Evolutionary conservation across 2,888 invertebrate species (phyloP), one percentile per base, ranked within the genome.

Genomic region (Elgonia sp.): DNA sequence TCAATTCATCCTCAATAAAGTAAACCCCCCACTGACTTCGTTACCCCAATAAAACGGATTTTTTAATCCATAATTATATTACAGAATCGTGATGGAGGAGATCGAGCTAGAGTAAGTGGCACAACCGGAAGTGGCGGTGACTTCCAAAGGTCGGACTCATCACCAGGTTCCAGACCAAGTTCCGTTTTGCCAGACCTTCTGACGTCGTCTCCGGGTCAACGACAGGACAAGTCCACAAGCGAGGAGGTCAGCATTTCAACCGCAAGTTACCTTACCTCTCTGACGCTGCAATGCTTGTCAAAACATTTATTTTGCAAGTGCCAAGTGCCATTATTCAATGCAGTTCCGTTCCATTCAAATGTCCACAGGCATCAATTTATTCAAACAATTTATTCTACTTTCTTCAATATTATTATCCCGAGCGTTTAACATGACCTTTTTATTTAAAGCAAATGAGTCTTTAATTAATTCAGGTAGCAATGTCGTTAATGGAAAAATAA

Each of bases 131-230:
- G 95, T 86, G 95, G 95, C 84, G 95, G 97, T 90, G 97, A 95
- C 82, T 95, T 95, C 91, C 95, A 95, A 91, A 94, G 95, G 84
- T 94, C 95, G 91, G 95, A 95, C 89, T 95, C 95, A 50, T 95
- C 95, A 14, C 95, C 95, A 21, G 95, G 96, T 85, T 95, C 98
- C 40, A 96, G 98, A 90, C 98, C 98, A 90, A 98, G 98, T 95
- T 98, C 98, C 80, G 99, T 99, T 82, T 96, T 99, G 91, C 99
- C 99, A 79, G 99, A 99, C 95, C 96, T 99, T 92, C 96, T 99
- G 91, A 99, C 98, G 94, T 98, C 97, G 91, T 98, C 98, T 50
- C 98, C 98, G 86, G 97, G 97, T 91, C 97, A 97, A 92, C 96
- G 98, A 77, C 97, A 97, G 94, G 99, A 99, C 95, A 98, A 98